phyloP scores from a whole-genome alignment of 2,888 invertebrate genomes.

The Neria commutata region DNA sequence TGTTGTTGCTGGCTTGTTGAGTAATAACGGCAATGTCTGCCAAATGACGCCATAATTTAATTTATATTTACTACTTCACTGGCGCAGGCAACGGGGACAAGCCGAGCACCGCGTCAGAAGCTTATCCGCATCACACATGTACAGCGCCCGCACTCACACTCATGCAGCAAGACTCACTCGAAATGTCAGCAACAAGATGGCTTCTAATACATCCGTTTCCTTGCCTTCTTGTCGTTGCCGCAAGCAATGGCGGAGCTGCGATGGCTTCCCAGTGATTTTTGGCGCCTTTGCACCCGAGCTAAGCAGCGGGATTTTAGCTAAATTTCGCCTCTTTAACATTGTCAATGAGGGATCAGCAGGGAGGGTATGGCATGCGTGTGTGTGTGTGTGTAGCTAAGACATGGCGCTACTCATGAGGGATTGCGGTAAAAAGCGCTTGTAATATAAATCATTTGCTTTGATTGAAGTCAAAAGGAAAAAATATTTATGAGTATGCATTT shows the following conservation, averaged over 20 bases:
- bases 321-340: neutral
- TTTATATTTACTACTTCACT: slow-evolving; percentile 1
- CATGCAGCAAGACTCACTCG: neutral
- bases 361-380: neutral
- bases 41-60: slow-evolving; percentile 1
- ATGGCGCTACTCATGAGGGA: no score
- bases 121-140: neutral
- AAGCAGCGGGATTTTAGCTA: neutral
- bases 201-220: neutral
- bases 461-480: no score
- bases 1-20: neutral
- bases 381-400: no score
- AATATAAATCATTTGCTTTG: no score
- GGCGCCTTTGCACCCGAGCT: neutral
- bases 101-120: neutral
- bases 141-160: neutral
- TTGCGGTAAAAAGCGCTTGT: no score
- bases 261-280: neutral
- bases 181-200: neutral
- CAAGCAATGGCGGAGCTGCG: neutral
- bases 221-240: neutral
- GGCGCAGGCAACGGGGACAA: neutral
- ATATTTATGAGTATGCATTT: no score
- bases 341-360: neutral
- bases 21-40: slow-evolving; percentile 2